Conservation (phyloP, 2,888 invertebrate species). For the Xestoiulus laeticollis region DNA sequence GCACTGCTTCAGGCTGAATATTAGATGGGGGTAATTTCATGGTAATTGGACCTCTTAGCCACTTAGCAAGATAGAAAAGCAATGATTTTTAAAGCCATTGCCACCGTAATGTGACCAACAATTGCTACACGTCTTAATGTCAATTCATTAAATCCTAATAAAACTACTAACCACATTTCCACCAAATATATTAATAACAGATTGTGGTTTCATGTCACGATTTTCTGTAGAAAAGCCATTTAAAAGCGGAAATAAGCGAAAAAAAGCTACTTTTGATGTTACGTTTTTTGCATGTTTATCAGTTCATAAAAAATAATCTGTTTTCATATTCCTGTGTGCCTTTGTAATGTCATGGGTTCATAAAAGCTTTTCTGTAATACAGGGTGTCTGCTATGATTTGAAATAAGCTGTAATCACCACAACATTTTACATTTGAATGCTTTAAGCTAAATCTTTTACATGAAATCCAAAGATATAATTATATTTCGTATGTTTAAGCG, state of each 20-base stretch:
- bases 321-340: background rate
- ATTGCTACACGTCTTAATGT: background rate
- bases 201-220: slow-evolving; percentile 14
- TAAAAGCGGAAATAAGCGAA: background rate
- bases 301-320: slow-evolving; percentile 9
- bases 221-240: background rate
- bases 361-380: background rate
- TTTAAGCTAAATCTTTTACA: too few species aligned
- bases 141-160: background rate
- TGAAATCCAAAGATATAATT: too few species aligned
- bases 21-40: background rate
- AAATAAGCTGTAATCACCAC: too few species aligned
- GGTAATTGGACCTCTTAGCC: background rate
- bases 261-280: background rate
- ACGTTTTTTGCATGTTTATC: slow-evolving; percentile 28
- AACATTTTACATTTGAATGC: too few species aligned
- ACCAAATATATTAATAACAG: background rate
- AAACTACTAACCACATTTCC: background rate
- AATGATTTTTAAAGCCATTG: background rate
- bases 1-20: background rate
- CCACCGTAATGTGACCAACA: background rate
- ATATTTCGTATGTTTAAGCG: too few species aligned
- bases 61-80: background rate
- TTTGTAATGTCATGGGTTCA: background rate
- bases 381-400: too few species aligned